phyloP scores from a whole-genome alignment of 2,888 invertebrate genomes.

The Dermolepida albohirtum region DNA sequence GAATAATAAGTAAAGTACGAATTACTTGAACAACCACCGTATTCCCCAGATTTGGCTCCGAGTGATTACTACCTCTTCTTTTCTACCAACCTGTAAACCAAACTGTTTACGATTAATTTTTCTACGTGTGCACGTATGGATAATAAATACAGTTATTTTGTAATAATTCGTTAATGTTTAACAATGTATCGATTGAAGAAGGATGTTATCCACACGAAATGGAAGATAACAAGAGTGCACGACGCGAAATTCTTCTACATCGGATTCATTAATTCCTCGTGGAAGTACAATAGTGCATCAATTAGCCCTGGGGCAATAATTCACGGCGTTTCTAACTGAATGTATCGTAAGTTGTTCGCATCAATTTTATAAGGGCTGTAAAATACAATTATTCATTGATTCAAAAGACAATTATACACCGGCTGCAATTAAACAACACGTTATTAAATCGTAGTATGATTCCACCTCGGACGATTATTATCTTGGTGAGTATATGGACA shows the following conservation, averaged over 20 bases:
- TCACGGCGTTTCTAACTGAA: conserved; percentile 4
- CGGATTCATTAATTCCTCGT: conserved; percentile 18
- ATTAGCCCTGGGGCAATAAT: conserved; percentile 16
- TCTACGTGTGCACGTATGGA: too few relatives aligned
- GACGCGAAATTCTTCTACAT: conserved; percentile 7
- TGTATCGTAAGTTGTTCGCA: background rate
- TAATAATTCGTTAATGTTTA: too few relatives aligned
- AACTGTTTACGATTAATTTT: too few relatives aligned
- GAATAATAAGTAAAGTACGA: too few relatives aligned
- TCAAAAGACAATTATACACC: conserved; percentile 27
- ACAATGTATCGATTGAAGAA: too few relatives aligned
- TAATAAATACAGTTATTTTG: too few relatives aligned
- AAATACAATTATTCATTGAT: conserved; percentile 30
- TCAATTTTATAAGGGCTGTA: conserved; percentile 34
- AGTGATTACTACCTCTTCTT: too few relatives aligned
- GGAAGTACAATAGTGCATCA: conserved; percentile 26
- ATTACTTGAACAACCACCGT: too few relatives aligned
- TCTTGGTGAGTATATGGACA: conserved; percentile 53
- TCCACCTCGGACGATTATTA: conserved; percentile 48
- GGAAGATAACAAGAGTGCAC: conserved; percentile 1
- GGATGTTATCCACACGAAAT: background rate
- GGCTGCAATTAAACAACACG: conserved; percentile 15
- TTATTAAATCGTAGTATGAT: conserved; percentile 42
- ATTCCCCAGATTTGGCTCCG: too few relatives aligned
- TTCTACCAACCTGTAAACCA: too few relatives aligned